Evolutionary conservation across 2,888 invertebrate species (phyloP), one percentile per base, ranked within the genome.

Genomic region (Corbicula japonica): DNA sequence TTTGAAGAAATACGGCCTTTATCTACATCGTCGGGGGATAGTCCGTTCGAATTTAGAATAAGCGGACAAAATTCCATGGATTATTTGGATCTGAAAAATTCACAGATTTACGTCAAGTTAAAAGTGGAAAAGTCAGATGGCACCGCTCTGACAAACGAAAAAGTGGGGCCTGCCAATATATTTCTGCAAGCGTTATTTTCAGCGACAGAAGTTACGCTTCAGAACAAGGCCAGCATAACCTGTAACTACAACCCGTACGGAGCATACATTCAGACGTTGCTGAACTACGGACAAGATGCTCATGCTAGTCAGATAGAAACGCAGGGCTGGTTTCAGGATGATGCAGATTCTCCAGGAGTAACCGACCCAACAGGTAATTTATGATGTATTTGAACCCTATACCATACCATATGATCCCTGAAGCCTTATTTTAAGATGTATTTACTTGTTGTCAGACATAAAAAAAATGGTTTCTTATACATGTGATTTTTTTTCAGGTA

Each of bases 101-200:
- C 74, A 8, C 73, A 75, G 26, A 10, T 83, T 0, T 80, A 78
- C 35, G 63, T 76, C 4, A 73, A 73, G 58, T 32, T 61, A 1
- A 68, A 54, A 75, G 35, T 71, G n/a, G n/a, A n/a, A n/a, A n/a
- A n/a, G n/a, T n/a, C n/a, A n/a, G n/a, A n/a, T n/a, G n/a, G n/a
- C n/a, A n/a, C n/a, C n/a, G n/a, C n/a, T n/a, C n/a, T n/a, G n/a
- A n/a, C n/a, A n/a, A n/a, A n/a, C n/a, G n/a, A n/a, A 28, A 34
- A 58, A 30, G 65, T 76, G 4, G 76, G 73, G 30, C 80, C 76
- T 12, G 56, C 60, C 23, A 80, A 80, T 63, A 44, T 80, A n/a
- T 48, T 80, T 35, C 34, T 70, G 21, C 70, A 44, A 30, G 50
- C 69, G 21, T 15, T 76, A 34, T 80, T 75, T n/a, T n/a, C n/a